Percentiles rank a stretch among this genome's conserved stretches.
Conservation (phyloP, 2,888 invertebrate genomes). For the Linnaemya tessellans region DNA sequence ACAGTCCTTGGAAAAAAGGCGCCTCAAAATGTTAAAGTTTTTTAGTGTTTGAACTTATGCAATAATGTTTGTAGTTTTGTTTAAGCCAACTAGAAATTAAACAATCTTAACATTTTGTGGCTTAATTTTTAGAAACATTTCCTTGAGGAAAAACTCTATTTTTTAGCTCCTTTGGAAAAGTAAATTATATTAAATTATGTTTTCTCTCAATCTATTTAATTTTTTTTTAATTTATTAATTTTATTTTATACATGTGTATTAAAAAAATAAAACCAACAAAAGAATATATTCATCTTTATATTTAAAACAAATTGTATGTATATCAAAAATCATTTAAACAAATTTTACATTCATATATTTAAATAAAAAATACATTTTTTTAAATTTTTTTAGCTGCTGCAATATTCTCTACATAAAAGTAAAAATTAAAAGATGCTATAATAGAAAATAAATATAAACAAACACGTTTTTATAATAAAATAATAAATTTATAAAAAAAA, state of each 20-base stretch:
- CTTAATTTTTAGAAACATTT: neutral
- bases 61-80: neutral
- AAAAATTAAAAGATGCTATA: slow-evolving; percentile 61
- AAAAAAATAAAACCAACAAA: slow-evolving; percentile 35
- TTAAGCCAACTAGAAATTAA: neutral
- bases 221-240: slow-evolving; percentile 50
- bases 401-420: slow-evolving; percentile 67
- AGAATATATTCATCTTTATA: slow-evolving; percentile 37
- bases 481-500: slow-evolving; percentile 61
- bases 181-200: slow-evolving; percentile 24
- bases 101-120: neutral
- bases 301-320: slow-evolving; percentile 67
- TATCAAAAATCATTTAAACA: slow-evolving; percentile 65
- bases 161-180: slow-evolving; percentile 19
- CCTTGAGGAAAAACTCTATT: neutral
- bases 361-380: slow-evolving; percentile 54
- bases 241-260: slow-evolving; percentile 54
- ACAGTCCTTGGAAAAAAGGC: neutral
- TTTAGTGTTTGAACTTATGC: neutral
- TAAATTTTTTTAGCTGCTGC: slow-evolving; percentile 68
- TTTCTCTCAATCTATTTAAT: slow-evolving; percentile 19
- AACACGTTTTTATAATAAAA: slow-evolving; percentile 68
- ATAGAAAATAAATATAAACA: slow-evolving; percentile 64
- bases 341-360: slow-evolving; percentile 66
- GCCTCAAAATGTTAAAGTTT: neutral